Evolutionary conservation across 2,888 invertebrate species (phyloP).

Genomic region (Tinea semifulvella): DNA sequence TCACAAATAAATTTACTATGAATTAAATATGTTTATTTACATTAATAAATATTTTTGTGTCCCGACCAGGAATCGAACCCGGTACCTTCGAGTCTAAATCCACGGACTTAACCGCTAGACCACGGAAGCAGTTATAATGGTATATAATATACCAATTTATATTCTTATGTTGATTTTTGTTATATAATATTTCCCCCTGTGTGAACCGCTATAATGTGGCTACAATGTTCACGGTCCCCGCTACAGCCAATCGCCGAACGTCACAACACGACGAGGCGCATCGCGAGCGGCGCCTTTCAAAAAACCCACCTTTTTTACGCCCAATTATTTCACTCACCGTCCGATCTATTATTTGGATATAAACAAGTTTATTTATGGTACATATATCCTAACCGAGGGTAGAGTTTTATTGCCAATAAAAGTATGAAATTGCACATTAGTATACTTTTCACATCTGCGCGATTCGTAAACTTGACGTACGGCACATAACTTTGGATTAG

Average conservation of each 20-base stretch:
- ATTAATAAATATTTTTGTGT: too few species aligned
- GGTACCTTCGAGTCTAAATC: too few species aligned
- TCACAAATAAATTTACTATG: too few species aligned
- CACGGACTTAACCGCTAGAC: too few species aligned
- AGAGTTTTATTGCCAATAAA: constrained; percentile 51
- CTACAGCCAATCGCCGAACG: constrained; percentile 32
- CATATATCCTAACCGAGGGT: constrained; percentile 34
- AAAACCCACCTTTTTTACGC: constrained; percentile 31
- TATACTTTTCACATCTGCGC: constrained; percentile 48
- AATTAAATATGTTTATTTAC: too few species aligned
- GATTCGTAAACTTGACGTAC: constrained; percentile 34
- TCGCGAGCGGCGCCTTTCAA: constrained; percentile 26
- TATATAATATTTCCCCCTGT: constrained; percentile 12
- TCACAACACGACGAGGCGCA: constrained; percentile 22
- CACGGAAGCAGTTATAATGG: too few species aligned
- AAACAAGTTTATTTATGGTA: constrained; percentile 51
- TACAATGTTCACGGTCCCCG: constrained; percentile 30
- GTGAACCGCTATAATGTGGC: constrained; percentile 16
- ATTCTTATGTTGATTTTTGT: neutral
- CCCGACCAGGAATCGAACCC: too few species aligned
- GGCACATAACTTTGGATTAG: constrained; percentile 52
- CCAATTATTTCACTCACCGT: constrained; percentile 37
- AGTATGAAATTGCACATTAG: constrained; percentile 58
- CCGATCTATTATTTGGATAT: constrained; percentile 46
- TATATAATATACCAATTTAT: too few species aligned